Base-by-base conservation (phyloP, 2,888 invertebrate species). In the Tipula vernalis region DNA sequence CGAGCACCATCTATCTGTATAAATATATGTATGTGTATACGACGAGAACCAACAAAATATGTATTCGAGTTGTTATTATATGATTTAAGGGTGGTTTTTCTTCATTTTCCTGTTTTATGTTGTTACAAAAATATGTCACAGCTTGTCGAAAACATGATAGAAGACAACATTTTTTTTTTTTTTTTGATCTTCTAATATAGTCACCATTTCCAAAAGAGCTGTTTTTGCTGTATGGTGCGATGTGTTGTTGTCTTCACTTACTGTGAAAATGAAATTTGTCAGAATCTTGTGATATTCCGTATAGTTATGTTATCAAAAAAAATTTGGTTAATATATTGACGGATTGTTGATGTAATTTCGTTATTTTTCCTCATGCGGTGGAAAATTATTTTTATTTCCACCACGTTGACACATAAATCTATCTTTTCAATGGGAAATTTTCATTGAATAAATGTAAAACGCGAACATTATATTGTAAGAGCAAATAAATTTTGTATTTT, bases 101-200 rank as follows among this genome's bases (percentile, higher is more conserved):
- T 71, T 71, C 71, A 71, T 71, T 71, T 71, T 71, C 71, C 71
- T 71, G 71, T 71, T 71, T 71, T 71, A 71, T 71, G 71, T 71
- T 71, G 71, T 71, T 71, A 71, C 71, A 71, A 71, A 71, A 71
- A 71, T 71, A 71, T 71, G 71, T 71, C 71, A 71, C 71, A 71
- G 71, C 71, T 71, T 71, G 71, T 71, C 71, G 71, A 71, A 71
- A 71, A 71, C 71, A 71, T 71, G 71, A 71, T 71, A 71, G 71
- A 71, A 71, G 71, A 71, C 71, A 71, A 28, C 71, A 71, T 71
- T 57, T 71, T 71, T 28, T 28, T 71, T 71, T 71, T 57, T 71
- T 71, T 71, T 71, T 10, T 71, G 71, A 71, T 71, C 71, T 28
- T 71, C 71, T 71, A 71, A 71, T 71, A 71, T 71, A 71, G 71